Evolutionary conservation across 2,113 vertebrate genomes (phyloP).

Genomic region (Lepus europaeus): DNA sequence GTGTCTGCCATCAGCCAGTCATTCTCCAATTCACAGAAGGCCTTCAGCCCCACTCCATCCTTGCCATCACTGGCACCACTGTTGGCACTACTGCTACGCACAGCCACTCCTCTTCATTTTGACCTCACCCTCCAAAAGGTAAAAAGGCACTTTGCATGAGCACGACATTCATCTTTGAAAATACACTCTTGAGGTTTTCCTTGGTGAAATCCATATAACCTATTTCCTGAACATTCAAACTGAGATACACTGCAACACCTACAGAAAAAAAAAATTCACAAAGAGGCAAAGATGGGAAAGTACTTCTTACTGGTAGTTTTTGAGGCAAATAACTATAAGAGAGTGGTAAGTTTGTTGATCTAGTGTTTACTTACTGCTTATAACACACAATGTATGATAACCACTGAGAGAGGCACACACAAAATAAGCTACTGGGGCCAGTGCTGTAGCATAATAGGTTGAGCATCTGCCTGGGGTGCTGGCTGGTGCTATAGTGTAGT

Average conservation of each 20-base stretch:
- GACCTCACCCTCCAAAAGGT: background rate
- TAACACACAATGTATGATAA: rapidly evolving
- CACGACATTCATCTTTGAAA: background rate
- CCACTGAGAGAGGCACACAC: background rate
- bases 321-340: background rate
- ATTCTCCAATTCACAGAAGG: background rate
- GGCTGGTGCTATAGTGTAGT: too few species aligned
- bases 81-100: background rate
- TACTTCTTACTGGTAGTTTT: background rate
- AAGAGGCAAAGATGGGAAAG: background rate
- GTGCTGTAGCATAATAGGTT: too few species aligned
- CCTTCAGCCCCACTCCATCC: background rate
- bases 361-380: background rate
- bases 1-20: background rate
- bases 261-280: constrained; percentile 10
- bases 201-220: background rate
- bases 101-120: background rate
- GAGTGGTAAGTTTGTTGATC: background rate
- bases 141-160: background rate
- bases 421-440: background rate
- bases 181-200: background rate
- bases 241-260: background rate
- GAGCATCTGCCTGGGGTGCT: too few species aligned
- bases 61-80: background rate
- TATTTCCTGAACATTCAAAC: background rate